Conservation (phyloP, 2,888 invertebrate genomes). For the Steromphala cineraria region DNA sequence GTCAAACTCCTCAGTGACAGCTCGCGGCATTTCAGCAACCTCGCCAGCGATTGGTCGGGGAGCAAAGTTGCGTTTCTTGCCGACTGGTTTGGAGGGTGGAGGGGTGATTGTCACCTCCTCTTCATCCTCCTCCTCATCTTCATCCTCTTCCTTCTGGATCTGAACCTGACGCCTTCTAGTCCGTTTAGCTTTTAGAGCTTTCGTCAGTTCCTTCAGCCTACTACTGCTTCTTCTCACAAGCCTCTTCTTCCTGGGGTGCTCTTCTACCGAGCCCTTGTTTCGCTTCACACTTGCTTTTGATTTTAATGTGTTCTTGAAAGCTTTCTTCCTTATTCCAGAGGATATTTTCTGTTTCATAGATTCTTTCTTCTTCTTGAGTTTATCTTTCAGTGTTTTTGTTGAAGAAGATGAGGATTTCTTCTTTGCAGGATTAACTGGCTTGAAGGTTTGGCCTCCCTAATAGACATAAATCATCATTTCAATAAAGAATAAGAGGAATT, state of each 20-base stretch:
- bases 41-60: not conserved
- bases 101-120: not conserved
- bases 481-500: too few relatives aligned
- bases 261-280: not conserved
- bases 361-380: not conserved
- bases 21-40: not conserved
- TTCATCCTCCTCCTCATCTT: constrained; percentile 17
- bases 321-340: not conserved
- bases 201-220: constrained; percentile 17
- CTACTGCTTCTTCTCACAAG: not conserved
- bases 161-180: not conserved
- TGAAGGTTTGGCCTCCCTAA: not conserved
- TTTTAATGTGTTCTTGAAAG: not conserved
- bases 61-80: constrained; percentile 12
- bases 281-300: not conserved
- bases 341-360: not conserved
- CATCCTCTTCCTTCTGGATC: constrained; percentile 1
- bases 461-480: too few relatives aligned
- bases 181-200: not conserved
- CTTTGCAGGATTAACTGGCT: not conserved
- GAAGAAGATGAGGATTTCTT: not conserved
- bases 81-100: not conserved
- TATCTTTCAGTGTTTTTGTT: not conserved
- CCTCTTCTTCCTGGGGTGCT: not conserved
- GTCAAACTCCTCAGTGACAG: not conserved